A percentile compares a stretch with the other conserved stretches of the same genome.
These are phyloP conservation scores for Lissonota sp. DNA, from an alignment of 2,888 invertebrate species.

Conservation along the genomic window DNA sequence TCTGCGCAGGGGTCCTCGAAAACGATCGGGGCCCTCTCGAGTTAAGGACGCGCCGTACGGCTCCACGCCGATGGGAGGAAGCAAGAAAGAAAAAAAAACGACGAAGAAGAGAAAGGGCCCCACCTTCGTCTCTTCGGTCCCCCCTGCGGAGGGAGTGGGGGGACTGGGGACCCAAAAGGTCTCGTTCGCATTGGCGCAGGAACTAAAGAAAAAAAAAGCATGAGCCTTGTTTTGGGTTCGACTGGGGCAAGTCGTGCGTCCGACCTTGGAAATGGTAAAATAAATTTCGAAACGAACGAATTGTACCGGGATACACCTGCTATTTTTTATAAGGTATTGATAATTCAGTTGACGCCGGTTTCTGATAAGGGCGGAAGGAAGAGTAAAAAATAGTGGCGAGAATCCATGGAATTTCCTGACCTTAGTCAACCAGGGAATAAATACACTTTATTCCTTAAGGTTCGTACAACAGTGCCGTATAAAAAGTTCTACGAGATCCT, in stretches of 20 bases:
- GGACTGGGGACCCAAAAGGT: slow-evolving; percentile 28
- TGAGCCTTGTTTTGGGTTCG: neutral
- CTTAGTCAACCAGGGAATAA: slow-evolving; percentile 40
- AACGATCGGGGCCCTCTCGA: slow-evolving; percentile 56
- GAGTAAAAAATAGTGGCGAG: neutral
- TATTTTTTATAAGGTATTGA: too few species aligned
- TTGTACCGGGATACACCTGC: neutral
- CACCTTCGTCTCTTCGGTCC: slow-evolving; percentile 24
- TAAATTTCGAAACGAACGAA: slow-evolving; percentile 10
- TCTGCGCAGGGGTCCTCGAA: slow-evolving; percentile 61
- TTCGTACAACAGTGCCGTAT: neutral
- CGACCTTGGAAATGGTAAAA: slow-evolving; percentile 45
- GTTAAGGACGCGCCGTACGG: slow-evolving; percentile 27
- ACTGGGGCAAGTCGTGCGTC: slow-evolving; percentile 2
- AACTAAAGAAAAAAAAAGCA: slow-evolving; percentile 18
- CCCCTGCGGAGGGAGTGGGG: slow-evolving; percentile 4
- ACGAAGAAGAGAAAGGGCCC: slow-evolving; percentile 56
- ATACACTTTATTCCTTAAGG: neutral
- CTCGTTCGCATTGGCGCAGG: slow-evolving; percentile 54
- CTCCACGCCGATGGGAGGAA: slow-evolving; percentile 27
- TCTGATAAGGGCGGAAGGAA: neutral
- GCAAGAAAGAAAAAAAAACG: slow-evolving; percentile 54
- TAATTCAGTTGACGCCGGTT: too few species aligned
- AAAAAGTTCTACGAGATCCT: slow-evolving; percentile 1
- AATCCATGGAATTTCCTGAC: slow-evolving; percentile 20